These are phyloP conservation scores for Fulica atra DNA, from an alignment of 2,113 vertebrate genomes.

Conservation along the genomic window DNA sequence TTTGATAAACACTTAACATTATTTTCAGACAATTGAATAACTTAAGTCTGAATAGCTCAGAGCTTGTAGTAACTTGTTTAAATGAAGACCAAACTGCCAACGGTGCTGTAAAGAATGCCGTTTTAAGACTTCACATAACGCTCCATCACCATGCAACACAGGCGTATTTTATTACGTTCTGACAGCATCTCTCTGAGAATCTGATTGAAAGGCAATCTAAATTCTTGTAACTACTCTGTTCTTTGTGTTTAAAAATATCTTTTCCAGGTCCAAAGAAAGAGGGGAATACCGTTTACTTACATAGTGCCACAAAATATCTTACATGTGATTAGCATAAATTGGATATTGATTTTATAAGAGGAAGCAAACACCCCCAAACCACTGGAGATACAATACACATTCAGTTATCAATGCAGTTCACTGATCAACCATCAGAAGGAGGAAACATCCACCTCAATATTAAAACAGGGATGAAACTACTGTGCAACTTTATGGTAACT, in stretches of 20 bases:
- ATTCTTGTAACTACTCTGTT: not conserved
- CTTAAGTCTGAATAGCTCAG: not conserved
- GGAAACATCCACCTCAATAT: not conserved
- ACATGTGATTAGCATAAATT: not conserved
- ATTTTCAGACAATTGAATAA: not conserved
- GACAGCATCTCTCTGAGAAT: fast-evolving
- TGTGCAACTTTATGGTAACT: not conserved
- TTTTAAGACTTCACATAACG: not conserved
- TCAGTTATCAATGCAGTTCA: not conserved
- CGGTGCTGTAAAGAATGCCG: slow-evolving; percentile 12
- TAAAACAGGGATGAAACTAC: not conserved
- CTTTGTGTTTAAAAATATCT: not conserved
- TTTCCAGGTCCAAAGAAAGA: not conserved
- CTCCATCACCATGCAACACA: not conserved
- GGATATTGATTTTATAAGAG: not conserved
- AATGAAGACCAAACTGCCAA: not conserved
- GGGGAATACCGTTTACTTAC: not conserved
- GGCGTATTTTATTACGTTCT: not conserved
- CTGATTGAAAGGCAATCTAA: not conserved
- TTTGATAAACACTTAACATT: not conserved
- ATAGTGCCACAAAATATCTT: not conserved
- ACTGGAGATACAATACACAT: not conserved
- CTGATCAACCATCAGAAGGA: not conserved
- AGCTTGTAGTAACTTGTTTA: not conserved
- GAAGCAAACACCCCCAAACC: not conserved